A percentile compares a stretch with the other conserved stretches of the same genome.
Conservation (phyloP, 2,797 vertebrate species). For the Phoeniculus purpureus region DNA sequence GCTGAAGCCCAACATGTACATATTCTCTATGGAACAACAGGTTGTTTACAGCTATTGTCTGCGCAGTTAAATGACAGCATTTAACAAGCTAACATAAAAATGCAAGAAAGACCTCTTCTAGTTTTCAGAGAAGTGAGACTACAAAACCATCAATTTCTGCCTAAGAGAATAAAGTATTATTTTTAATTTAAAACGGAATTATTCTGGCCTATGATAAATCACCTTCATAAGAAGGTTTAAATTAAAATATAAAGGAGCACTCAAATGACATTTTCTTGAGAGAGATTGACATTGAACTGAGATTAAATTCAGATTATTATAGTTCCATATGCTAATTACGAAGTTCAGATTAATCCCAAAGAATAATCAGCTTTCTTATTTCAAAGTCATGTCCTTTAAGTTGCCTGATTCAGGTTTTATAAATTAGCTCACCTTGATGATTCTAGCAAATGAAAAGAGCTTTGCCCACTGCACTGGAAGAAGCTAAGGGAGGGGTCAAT, state of each 20-base stretch:
- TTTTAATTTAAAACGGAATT: conserved; percentile 40
- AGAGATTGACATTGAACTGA: neutral
- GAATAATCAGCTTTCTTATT: neutral
- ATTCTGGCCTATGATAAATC: conserved; percentile 1
- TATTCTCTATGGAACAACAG: neutral
- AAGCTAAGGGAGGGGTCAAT: neutral
- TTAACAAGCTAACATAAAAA: neutral
- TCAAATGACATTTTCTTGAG: neutral
- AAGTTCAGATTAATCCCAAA: conserved; percentile 20
- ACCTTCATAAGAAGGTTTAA: neutral
- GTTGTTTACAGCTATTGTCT: neutral
- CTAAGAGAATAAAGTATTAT: conserved; percentile 3
- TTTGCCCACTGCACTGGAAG: neutral
- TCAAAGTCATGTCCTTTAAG: neutral
- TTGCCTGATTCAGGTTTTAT: neutral
- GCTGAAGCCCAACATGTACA: neutral
- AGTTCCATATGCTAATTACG: neutral
- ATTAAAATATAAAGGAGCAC: conserved; percentile 12
- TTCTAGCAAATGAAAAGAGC: neutral
- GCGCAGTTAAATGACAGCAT: neutral
- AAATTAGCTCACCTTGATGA: neutral
- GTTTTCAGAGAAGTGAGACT: neutral
- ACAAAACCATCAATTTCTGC: neutral
- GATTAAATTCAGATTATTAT: conserved; percentile 36
- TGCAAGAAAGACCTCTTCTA: neutral